These are phyloP conservation scores for Coracias cyanogaster DNA, from an alignment of 2,797 vertebrate genomes.

Conservation along the genomic window DNA sequence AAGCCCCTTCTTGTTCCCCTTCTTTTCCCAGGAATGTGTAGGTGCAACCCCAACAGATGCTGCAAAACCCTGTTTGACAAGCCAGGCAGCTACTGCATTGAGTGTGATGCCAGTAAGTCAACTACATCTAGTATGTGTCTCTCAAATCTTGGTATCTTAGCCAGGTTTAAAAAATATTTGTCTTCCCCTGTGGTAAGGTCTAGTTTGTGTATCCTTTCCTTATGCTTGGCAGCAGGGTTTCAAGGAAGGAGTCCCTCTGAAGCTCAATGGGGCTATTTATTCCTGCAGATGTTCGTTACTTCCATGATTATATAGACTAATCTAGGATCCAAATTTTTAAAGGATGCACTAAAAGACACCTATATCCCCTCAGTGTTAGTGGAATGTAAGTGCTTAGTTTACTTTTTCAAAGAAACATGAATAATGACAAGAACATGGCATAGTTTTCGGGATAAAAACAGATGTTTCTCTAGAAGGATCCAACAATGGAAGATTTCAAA, in stretches of 20 bases:
- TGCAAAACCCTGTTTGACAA: not conserved
- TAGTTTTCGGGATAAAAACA: not conserved
- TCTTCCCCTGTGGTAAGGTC: not conserved
- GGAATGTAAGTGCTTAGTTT: not conserved
- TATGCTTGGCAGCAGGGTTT: not conserved
- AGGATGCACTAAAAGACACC: not conserved
- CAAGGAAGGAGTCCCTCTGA: not conserved
- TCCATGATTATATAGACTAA: not conserved
- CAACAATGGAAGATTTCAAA: not conserved
- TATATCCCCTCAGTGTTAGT: not conserved
- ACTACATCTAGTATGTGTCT: not conserved
- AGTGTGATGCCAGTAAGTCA: not conserved
- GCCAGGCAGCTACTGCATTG: not conserved
- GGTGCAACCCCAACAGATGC: not conserved
- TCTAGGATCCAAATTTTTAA: not conserved
- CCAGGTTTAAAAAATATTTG: not conserved
- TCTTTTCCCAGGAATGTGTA: not conserved
- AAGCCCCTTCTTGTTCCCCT: not conserved
- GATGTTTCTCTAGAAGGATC: not conserved
- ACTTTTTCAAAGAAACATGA: not conserved
- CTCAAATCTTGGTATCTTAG: not conserved
- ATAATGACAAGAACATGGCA: not conserved
- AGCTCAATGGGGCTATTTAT: not conserved
- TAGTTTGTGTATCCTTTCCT: not conserved
- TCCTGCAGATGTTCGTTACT: not conserved